A percentile compares a stretch with the other conserved stretches of the same genome.
These are phyloP conservation scores for Oryzias curvinotus DNA, from an alignment of 2,113 vertebrate species.

Conservation along the genomic window DNA sequence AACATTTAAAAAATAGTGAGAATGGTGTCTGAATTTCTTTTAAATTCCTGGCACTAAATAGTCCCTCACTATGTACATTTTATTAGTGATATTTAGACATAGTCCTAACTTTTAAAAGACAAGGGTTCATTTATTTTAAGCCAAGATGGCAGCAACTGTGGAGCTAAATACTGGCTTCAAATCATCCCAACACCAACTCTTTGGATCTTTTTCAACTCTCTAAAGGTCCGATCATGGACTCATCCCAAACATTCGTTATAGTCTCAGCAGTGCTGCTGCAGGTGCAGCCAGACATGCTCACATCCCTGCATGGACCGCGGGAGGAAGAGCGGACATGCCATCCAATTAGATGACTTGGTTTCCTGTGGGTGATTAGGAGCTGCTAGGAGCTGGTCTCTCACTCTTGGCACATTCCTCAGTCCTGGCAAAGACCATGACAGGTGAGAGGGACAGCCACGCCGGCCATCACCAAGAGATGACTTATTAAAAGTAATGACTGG, in stretches of 20 bases:
- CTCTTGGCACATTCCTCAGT: constrained; percentile 46
- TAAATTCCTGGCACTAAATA: no score
- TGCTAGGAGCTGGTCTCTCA: constrained; percentile 32
- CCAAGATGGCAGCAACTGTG: no score
- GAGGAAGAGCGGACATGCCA: constrained; percentile 20
- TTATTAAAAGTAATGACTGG: constrained; percentile 66
- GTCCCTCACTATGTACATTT: no score
- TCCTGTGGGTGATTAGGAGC: constrained; percentile 43
- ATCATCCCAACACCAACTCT: no score
- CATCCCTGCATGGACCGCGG: background rate
- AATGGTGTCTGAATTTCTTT: no score
- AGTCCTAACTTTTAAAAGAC: no score
- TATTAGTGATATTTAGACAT: no score
- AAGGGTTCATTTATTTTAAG: no score
- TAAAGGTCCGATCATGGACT: background rate
- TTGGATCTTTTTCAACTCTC: background rate
- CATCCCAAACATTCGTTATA: constrained; percentile 2
- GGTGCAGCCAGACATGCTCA: background rate
- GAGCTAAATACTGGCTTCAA: no score
- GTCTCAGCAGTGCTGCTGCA: constrained; percentile 11
- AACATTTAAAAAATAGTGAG: no score
- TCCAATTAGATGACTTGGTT: constrained; percentile 27
- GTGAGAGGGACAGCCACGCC: constrained; percentile 28
- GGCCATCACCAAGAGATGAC: constrained; percentile 37
- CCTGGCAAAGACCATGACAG: constrained; percentile 50